Evolutionary conservation across 2,113 vertebrate species (phyloP).

Genomic region (Neofelis nebulosa): DNA sequence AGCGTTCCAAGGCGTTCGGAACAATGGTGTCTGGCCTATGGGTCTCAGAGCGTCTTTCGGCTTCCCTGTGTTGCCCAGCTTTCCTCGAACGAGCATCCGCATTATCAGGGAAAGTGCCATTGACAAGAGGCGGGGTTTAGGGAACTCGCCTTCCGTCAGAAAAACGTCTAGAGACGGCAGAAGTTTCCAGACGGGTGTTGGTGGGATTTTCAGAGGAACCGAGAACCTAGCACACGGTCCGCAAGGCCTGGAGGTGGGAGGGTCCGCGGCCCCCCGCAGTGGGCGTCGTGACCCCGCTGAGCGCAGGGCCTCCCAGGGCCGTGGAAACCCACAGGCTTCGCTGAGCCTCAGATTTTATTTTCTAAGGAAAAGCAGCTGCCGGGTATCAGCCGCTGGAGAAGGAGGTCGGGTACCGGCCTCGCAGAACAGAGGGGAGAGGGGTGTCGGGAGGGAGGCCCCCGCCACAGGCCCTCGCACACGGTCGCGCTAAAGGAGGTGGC

Average conservation of each 20-base stretch:
- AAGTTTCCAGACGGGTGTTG: neutral
- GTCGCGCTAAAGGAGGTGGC: slow-evolving; percentile 62
- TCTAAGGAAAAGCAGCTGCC: neutral
- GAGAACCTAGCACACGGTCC: accelerated
- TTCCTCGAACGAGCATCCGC: neutral
- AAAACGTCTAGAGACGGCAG: neutral
- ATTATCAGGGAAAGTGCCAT: accelerated
- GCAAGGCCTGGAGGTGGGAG: neutral
- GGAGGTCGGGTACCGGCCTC: neutral
- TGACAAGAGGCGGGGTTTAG: too few species aligned
- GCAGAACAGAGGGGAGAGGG: too few species aligned
- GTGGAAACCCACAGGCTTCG: neutral
- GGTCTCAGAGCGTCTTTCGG: accelerated
- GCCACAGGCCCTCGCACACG: neutral
- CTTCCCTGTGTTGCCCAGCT: neutral
- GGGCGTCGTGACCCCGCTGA: neutral
- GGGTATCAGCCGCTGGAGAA: neutral
- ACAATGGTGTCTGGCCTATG: accelerated
- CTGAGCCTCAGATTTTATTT: neutral
- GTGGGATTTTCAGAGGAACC: neutral
- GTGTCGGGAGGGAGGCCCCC: neutral
- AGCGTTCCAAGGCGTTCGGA: accelerated
- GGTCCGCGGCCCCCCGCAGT: neutral
- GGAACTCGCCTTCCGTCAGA: neutral
- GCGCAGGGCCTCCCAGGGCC: neutral